Evolutionary conservation across 2,113 vertebrate species (phyloP).

Genomic region (Noturus placidus): DNA sequence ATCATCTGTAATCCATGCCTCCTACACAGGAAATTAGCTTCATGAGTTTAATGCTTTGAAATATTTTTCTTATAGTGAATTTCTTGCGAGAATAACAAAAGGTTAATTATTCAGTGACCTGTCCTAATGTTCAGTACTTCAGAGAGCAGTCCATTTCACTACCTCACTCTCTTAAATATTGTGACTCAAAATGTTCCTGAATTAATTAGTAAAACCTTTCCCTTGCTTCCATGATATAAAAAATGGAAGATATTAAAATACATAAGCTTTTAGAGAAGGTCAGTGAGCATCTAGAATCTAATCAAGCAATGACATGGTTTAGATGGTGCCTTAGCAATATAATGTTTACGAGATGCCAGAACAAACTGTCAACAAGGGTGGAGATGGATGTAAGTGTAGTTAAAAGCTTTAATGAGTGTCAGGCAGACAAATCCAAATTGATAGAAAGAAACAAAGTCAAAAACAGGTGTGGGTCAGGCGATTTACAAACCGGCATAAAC

Average conservation of each 20-base stretch:
- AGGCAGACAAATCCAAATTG: too few relatives aligned
- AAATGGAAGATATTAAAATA: background rate
- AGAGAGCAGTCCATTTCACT: background rate
- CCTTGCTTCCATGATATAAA: background rate
- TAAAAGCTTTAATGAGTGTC: too few relatives aligned
- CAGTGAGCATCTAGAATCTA: background rate
- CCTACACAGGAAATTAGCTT: background rate
- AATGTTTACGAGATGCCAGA: background rate
- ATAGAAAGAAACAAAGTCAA: too few relatives aligned
- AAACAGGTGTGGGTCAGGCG: too few relatives aligned
- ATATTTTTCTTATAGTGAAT: background rate
- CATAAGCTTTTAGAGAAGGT: background rate
- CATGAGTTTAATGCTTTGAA: background rate
- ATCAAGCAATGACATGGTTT: background rate
- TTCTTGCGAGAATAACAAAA: slow-evolving; percentile 2
- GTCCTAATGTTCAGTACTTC: background rate
- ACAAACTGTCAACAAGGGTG: background rate
- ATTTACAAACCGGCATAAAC: too few relatives aligned
- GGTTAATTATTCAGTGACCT: background rate
- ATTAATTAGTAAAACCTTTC: background rate
- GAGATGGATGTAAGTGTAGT: too few relatives aligned
- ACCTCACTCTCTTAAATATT: background rate
- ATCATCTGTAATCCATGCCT: background rate
- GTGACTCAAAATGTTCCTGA: background rate
- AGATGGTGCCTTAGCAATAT: background rate